These are phyloP conservation scores for Proterorhinus semilunaris DNA, from an alignment of 2,113 vertebrate species.

Conservation along the genomic window DNA sequence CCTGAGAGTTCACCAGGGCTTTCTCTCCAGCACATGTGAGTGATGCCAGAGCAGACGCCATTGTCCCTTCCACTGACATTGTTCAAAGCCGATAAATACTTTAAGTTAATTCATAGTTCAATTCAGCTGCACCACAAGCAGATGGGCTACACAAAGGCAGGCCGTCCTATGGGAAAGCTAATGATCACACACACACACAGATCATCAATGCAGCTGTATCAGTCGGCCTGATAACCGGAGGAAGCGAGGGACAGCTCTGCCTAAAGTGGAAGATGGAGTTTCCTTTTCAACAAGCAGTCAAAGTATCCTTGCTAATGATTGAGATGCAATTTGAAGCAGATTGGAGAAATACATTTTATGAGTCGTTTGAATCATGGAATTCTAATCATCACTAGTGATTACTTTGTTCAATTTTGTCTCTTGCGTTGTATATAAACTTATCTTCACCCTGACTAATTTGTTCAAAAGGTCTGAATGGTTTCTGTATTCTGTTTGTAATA, in stretches of 20 bases:
- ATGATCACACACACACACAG: conserved; percentile 47
- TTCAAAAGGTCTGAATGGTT: too few relatives aligned
- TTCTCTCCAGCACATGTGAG: conserved; percentile 24
- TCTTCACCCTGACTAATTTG: neutral
- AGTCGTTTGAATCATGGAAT: conserved; percentile 47
- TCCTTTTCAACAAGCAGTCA: conserved; percentile 26
- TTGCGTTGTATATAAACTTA: neutral
- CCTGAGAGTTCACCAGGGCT: conserved; percentile 36
- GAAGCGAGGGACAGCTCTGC: conserved; percentile 15
- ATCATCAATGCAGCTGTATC: conserved; percentile 54
- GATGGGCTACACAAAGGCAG: conserved; percentile 41
- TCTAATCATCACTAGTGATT: conserved; percentile 49
- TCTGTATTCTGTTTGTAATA: too few relatives aligned
- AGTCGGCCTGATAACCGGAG: conserved; percentile 34
- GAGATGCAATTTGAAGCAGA: conserved; percentile 60
- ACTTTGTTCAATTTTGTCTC: neutral
- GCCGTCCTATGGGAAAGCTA: conserved; percentile 37
- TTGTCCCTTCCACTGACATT: conserved; percentile 15
- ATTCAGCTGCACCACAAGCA: conserved; percentile 33
- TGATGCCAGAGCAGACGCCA: conserved; percentile 14
- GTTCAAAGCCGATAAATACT: conserved; percentile 17
- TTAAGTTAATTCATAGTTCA: conserved; percentile 23
- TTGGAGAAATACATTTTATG: conserved; percentile 42
- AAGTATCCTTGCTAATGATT: conserved; percentile 51
- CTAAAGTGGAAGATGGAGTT: conserved; percentile 36